Conservation (phyloP, 2,797 vertebrate species). For the Diplodus sargus region DNA sequence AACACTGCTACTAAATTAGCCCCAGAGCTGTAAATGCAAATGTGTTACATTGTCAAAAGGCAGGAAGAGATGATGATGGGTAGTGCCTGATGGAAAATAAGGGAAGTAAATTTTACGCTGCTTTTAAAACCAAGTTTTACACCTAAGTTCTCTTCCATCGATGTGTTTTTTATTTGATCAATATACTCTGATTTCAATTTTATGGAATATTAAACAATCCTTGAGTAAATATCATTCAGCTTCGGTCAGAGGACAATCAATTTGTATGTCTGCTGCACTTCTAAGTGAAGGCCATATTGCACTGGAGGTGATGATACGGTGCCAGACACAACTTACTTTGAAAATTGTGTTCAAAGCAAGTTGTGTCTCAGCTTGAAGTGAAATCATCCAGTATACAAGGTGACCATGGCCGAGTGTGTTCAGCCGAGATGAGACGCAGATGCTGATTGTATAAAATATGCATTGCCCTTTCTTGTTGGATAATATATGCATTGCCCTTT, state of each 20-base stretch:
- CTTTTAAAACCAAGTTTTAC: neutral
- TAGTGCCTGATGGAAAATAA: too few relatives aligned
- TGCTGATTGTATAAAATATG: slow-evolving; percentile 80
- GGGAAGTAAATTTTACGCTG: too few relatives aligned
- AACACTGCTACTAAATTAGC: slow-evolving; percentile 14
- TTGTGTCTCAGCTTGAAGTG: slow-evolving; percentile 36
- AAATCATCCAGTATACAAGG: slow-evolving; percentile 42
- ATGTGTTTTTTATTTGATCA: neutral
- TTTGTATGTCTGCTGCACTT: slow-evolving; percentile 6
- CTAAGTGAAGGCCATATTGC: slow-evolving; percentile 14
- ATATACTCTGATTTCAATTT: neutral
- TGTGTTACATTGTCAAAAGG: slow-evolving; percentile 12
- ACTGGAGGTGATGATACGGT: neutral
- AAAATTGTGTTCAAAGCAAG: slow-evolving; percentile 40
- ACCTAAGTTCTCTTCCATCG: neutral
- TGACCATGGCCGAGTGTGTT: slow-evolving; percentile 48
- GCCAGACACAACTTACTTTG: slow-evolving; percentile 15
- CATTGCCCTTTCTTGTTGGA: slow-evolving; percentile 77
- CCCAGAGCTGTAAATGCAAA: neutral
- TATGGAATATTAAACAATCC: neutral
- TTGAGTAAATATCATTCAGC: slow-evolving; percentile 13
- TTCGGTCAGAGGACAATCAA: neutral
- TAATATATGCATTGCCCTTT: slow-evolving; percentile 84
- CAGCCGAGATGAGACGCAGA: slow-evolving; percentile 57
- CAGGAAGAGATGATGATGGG: slow-evolving; percentile 5